A percentile compares a stretch with the other conserved stretches of the same genome.
These are phyloP conservation scores for Eurystomus gularis DNA, from an alignment of 2,113 vertebrate species.

Conservation along the genomic window DNA sequence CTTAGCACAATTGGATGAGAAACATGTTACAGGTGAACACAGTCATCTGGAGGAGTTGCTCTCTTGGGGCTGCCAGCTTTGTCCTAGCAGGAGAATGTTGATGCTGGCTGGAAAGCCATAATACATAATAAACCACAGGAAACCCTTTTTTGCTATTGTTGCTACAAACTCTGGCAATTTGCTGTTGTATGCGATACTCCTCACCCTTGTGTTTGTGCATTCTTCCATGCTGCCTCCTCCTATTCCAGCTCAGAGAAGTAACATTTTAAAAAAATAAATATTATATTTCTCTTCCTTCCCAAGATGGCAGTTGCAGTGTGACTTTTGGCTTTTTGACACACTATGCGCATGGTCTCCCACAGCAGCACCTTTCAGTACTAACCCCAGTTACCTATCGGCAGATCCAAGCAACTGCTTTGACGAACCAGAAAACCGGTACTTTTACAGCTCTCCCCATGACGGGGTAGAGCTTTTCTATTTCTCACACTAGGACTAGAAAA, in stretches of 20 bases:
- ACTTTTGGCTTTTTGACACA: neutral
- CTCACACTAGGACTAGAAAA: neutral
- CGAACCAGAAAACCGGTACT: too few species aligned
- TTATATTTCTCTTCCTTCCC: neutral
- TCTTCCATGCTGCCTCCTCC: neutral
- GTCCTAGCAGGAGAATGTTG: neutral
- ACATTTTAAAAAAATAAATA: neutral
- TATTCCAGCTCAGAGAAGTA: neutral
- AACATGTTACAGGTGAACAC: neutral
- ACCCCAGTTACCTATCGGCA: accelerated
- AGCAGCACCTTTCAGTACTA: neutral
- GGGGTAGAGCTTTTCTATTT: neutral
- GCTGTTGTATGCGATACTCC: neutral
- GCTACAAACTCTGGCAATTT: neutral
- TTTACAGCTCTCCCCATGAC: neutral
- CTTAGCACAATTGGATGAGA: neutral
- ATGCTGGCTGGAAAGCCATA: neutral
- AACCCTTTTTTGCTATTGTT: neutral
- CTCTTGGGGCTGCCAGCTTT: neutral
- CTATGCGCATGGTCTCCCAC: accelerated
- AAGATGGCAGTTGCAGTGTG: neutral
- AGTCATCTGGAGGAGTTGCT: neutral
- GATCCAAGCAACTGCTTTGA: neutral
- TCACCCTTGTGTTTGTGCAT: accelerated
- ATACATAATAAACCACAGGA: neutral